phyloP scores from a whole-genome alignment of 2,797 vertebrate species.

The Phaenicophaeus curvirostris region DNA sequence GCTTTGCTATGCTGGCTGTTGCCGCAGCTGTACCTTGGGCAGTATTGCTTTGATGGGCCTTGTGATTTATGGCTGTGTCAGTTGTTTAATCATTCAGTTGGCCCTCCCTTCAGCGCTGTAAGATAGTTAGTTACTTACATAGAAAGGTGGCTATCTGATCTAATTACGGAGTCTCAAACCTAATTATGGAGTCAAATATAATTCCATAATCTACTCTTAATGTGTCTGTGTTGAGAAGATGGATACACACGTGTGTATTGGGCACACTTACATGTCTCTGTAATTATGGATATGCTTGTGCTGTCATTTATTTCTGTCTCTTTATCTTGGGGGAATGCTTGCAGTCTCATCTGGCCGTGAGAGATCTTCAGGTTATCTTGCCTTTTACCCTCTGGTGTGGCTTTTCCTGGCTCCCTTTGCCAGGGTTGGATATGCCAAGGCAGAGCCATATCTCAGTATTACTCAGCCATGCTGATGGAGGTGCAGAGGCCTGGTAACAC shows the following conservation, averaged over 20 bases:
- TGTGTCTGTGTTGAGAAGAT: conserved; percentile 5
- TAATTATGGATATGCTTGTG: not conserved
- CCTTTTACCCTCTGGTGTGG: not conserved
- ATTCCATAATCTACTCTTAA: conserved; percentile 56
- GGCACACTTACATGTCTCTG: not conserved
- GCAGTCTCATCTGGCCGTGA: not conserved
- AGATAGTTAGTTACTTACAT: conserved; percentile 37
- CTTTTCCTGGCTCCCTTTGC: not conserved
- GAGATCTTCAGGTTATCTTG: not conserved
- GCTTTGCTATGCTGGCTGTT: not conserved
- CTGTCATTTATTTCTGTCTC: conserved; percentile 2
- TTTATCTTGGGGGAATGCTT: not conserved
- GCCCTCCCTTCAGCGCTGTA: not conserved
- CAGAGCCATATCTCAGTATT: not conserved
- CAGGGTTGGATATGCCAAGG: accelerated
- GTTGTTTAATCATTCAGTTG: conserved; percentile 54
- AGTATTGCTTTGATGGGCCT: conserved; percentile 26
- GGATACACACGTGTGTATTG: not conserved
- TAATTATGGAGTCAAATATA: conserved; percentile 59
- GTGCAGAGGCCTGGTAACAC: not conserved
- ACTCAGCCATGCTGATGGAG: not conserved
- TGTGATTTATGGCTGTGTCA: conserved; percentile 37
- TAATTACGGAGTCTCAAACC: conserved; percentile 60
- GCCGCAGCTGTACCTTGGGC: conserved; percentile 22
- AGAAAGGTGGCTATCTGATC: conserved; percentile 59